Percentiles rank a stretch among this genome's conserved stretches.
These are phyloP conservation scores for Carterocephalus palaemon DNA, from an alignment of 2,888 invertebrate species.

Conservation along the genomic window DNA sequence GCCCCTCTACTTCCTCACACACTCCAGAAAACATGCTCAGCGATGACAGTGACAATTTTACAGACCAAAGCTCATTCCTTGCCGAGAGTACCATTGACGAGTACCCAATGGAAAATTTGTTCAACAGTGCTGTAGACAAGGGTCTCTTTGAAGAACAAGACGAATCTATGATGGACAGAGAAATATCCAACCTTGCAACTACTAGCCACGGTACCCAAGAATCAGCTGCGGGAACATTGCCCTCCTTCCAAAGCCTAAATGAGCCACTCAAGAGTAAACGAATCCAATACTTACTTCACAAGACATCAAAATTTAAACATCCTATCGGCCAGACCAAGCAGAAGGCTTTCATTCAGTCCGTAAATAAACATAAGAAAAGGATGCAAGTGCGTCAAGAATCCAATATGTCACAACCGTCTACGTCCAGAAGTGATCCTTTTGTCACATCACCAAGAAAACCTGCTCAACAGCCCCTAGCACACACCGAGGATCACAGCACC, in stretches of 20 bases:
- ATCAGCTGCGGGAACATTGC: constrained; percentile 56
- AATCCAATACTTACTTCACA: constrained; percentile 73
- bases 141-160: constrained; percentile 71
- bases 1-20: constrained; percentile 51
- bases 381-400: constrained; percentile 61
- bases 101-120: constrained; percentile 74
- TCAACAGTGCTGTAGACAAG: constrained; percentile 73
- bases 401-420: constrained; percentile 60
- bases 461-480: constrained; percentile 55
- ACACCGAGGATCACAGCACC: constrained; percentile 51
- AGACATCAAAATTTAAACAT: constrained; percentile 74
- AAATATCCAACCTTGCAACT: constrained; percentile 72
- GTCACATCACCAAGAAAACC: constrained; percentile 61
- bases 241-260: constrained; percentile 69
- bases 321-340: constrained; percentile 73
- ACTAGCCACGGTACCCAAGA: constrained; percentile 69
- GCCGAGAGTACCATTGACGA: constrained; percentile 73
- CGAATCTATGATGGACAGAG: constrained; percentile 71
- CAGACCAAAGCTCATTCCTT: constrained; percentile 72
- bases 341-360: constrained; percentile 74
- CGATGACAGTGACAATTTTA: constrained; percentile 70
- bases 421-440: constrained; percentile 64
- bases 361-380: constrained; percentile 73
- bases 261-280: constrained; percentile 73
- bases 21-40: constrained; percentile 68